These are phyloP conservation scores for Drosophila pseudotakahashii DNA, from an alignment of 2,888 invertebrate genomes.

Conservation along the genomic window DNA sequence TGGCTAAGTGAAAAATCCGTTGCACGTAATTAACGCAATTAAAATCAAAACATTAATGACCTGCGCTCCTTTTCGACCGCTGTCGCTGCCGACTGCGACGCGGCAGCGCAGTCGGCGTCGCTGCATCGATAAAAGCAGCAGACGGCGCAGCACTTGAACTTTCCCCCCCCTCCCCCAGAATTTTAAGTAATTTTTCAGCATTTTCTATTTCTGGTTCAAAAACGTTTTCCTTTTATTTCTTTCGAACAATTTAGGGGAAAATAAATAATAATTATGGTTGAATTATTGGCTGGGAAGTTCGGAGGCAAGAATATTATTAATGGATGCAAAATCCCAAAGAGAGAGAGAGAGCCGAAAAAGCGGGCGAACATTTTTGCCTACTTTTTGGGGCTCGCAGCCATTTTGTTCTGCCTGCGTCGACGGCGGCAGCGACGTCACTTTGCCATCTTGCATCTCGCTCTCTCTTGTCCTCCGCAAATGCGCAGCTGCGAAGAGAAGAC, in stretches of 20 bases:
- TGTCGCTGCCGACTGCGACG: conserved; percentile 52
- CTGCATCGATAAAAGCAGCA: conserved; percentile 15
- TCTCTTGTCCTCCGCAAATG: conserved; percentile 32
- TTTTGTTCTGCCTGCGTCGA: conserved; percentile 58
- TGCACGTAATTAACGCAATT: conserved; percentile 84
- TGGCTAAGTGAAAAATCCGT: conserved; percentile 80
- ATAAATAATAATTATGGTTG: conserved; percentile 17
- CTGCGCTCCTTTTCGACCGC: conserved; percentile 61
- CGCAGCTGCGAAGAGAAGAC: conserved; percentile 59
- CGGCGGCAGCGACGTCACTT: conserved; percentile 26
- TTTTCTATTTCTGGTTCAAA: not conserved
- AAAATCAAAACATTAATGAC: conserved; percentile 84
- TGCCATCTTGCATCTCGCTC: conserved; percentile 23
- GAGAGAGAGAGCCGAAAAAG: conserved; percentile 15
- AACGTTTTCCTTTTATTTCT: not conserved
- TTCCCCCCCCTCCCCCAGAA: not conserved
- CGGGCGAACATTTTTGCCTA: conserved; percentile 59
- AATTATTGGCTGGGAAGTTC: conserved; percentile 10
- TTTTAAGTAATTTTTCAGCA: not conserved
- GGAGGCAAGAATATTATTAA: not conserved
- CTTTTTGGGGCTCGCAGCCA: conserved; percentile 64
- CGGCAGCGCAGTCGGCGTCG: conserved; percentile 27
- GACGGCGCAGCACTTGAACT: not conserved
- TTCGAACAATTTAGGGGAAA: not conserved
- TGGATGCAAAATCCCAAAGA: too few relatives aligned